Conservation (phyloP, 2,888 invertebrate genomes). For the Hydraecia micacea region DNA sequence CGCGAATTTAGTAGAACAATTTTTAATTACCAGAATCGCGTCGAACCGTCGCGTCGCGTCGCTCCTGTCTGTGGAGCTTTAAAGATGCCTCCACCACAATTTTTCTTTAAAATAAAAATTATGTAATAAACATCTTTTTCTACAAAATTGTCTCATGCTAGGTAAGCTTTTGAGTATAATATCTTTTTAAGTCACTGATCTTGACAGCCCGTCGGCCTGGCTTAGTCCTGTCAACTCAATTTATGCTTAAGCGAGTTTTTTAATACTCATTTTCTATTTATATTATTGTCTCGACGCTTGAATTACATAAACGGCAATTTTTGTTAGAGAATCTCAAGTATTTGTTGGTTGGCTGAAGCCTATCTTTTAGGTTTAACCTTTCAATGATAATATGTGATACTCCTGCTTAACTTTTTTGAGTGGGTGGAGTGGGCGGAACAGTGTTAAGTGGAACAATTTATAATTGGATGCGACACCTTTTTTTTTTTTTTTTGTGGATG, state of each 20-base stretch:
- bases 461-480: not conserved
- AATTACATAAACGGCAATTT: not conserved
- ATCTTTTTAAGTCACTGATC: constrained; percentile 41
- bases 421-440: not conserved
- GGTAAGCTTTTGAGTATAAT: constrained; percentile 35
- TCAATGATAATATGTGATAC: constrained; percentile 7
- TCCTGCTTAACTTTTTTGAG: constrained; percentile 11
- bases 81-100: not conserved
- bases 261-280: constrained; percentile 22
- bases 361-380: constrained; percentile 26
- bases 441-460: not conserved
- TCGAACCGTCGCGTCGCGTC: not conserved
- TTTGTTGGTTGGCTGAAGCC: constrained; percentile 1
- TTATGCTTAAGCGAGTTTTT: constrained; percentile 25
- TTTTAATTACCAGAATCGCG: not conserved
- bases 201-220: constrained; percentile 49
- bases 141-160: constrained; percentile 17
- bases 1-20: not conserved
- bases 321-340: not conserved
- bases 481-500: too few species aligned
- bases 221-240: constrained; percentile 43
- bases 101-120: not conserved
- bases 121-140: constrained; percentile 5
- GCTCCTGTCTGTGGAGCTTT: too few species aligned
- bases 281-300: constrained; percentile 15